Evolutionary conservation across 2,113 vertebrate species (phyloP).

Genomic region (Zosterops lateralis): DNA sequence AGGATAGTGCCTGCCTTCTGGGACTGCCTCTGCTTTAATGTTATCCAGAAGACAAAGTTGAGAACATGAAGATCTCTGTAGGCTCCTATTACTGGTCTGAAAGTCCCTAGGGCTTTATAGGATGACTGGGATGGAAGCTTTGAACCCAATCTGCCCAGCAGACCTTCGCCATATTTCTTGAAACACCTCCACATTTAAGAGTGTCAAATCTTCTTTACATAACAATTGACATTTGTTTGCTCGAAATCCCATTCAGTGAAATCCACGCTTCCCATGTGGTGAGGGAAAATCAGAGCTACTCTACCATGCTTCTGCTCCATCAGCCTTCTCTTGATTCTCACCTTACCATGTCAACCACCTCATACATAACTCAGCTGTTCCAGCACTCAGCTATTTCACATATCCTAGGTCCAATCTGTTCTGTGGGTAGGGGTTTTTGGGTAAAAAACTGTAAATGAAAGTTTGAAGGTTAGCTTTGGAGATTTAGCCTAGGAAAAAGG

Average conservation of each 20-base stretch:
- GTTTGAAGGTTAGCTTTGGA: neutral
- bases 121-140: neutral
- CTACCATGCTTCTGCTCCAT: neutral
- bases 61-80: neutral
- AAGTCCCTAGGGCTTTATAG: slow-evolving; percentile 30
- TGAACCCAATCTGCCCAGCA: neutral
- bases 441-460: neutral
- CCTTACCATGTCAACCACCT: neutral
- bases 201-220: neutral
- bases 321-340: neutral
- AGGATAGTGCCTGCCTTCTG: slow-evolving; percentile 45
- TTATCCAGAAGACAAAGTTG: slow-evolving; percentile 1
- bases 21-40: slow-evolving; percentile 40
- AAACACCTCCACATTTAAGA: neutral
- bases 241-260: slow-evolving; percentile 11
- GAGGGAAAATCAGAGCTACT: neutral
- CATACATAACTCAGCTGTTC: neutral
- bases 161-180: neutral
- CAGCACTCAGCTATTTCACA: neutral
- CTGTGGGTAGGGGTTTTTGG: neutral
- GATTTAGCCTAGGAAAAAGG: neutral
- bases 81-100: neutral
- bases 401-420: neutral
- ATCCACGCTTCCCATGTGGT: neutral
- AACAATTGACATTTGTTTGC: slow-evolving; percentile 22